phyloP scores from a whole-genome alignment of 2,888 invertebrate species.

The Drosophila pegasa region DNA sequence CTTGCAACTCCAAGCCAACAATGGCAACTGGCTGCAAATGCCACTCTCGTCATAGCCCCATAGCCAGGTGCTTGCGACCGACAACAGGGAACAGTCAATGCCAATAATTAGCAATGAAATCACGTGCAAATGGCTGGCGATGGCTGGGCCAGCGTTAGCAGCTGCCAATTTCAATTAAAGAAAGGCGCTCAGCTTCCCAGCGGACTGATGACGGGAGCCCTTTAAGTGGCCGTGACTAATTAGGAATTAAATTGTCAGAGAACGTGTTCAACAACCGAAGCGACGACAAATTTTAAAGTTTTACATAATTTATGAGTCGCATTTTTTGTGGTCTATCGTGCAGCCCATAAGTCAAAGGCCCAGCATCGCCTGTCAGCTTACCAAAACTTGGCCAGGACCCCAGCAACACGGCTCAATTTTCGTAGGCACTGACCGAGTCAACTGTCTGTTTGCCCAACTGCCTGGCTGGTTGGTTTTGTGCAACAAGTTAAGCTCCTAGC shows the following conservation, averaged over 20 bases:
- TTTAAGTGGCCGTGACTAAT: constrained; percentile 72
- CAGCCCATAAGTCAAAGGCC: constrained; percentile 37
- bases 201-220: constrained; percentile 13
- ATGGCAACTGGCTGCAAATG: constrained; percentile 25
- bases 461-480: constrained; percentile 27
- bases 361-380: constrained; percentile 36
- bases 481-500: constrained; percentile 71
- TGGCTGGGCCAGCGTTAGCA: constrained; percentile 54
- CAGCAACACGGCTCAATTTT: background rate
- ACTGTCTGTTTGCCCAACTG: constrained; percentile 9
- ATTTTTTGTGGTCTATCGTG: background rate
- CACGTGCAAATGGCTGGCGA: constrained; percentile 67
- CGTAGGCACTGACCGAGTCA: background rate
- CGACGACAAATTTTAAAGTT: constrained; percentile 41
- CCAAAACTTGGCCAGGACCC: background rate
- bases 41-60: constrained; percentile 40
- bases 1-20: constrained; percentile 23
- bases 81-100: background rate
- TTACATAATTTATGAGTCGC: constrained; percentile 57
- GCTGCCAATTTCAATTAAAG: constrained; percentile 75
- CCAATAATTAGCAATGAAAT: constrained; percentile 73
- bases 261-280: constrained; percentile 56
- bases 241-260: constrained; percentile 74
- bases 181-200: constrained; percentile 30
- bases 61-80: background rate